These are phyloP conservation scores for Ichneumon xanthorius DNA, from an alignment of 2,888 invertebrate genomes.

Conservation along the genomic window DNA sequence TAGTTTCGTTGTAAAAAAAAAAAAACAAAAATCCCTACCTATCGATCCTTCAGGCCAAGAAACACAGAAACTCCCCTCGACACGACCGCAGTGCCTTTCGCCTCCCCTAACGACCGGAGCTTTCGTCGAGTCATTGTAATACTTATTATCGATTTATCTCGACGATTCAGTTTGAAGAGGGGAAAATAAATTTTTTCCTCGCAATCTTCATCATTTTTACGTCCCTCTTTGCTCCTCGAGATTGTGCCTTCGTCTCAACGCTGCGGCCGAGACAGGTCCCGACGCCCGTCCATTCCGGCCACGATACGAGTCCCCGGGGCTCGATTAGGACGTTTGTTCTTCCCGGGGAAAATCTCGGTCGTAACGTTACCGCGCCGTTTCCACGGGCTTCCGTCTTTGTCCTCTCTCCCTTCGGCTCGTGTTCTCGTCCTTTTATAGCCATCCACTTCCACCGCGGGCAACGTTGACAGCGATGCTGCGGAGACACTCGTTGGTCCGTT, in stretches of 20 bases:
- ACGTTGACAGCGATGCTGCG: slow-evolving; percentile 57
- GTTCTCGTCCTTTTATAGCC: slow-evolving; percentile 39
- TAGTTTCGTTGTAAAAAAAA: no score
- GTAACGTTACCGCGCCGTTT: slow-evolving; percentile 58
- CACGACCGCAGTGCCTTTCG: background rate
- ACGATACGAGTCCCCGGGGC: slow-evolving; percentile 77
- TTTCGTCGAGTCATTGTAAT: background rate
- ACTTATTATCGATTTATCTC: background rate
- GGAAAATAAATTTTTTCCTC: slow-evolving; percentile 17
- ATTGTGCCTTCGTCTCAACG: slow-evolving; percentile 53
- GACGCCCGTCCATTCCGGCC: slow-evolving; percentile 73
- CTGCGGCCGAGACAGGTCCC: slow-evolving; percentile 39
- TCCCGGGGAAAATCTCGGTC: slow-evolving; percentile 65
- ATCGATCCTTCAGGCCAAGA: no score
- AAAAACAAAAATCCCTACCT: no score
- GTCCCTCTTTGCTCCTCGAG: slow-evolving; percentile 52
- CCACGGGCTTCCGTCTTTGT: slow-evolving; percentile 49
- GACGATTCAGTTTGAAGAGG: background rate
- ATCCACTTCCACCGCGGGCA: slow-evolving; percentile 20
- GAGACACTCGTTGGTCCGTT: slow-evolving; percentile 51
- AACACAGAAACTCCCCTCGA: background rate
- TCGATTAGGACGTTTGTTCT: slow-evolving; percentile 75
- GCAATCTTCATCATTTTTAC: slow-evolving; percentile 62
- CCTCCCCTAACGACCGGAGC: background rate
- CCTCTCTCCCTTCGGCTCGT: slow-evolving; percentile 16